phyloP scores from a whole-genome alignment of 2,113 vertebrate genomes.

The Solenodon paradoxus region DNA sequence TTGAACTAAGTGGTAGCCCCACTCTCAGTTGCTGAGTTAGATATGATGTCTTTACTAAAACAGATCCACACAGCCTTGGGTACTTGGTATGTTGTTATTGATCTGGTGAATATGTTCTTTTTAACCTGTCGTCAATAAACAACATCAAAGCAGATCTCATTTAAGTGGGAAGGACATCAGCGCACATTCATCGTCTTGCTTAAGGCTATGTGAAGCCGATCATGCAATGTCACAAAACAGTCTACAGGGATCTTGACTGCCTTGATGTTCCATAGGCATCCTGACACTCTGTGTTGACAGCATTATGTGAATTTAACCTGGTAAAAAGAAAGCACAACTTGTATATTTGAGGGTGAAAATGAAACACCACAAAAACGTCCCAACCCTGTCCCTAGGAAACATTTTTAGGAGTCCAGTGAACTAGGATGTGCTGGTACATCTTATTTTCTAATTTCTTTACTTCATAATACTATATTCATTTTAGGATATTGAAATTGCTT shows the following conservation, averaged over 20 bases:
- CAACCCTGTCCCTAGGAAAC: background rate
- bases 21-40: background rate
- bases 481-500: too few species aligned
- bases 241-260: conserved; percentile 21
- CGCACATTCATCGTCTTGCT: conserved; percentile 33
- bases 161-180: conserved; percentile 49
- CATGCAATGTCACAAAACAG: conserved; percentile 36
- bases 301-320: background rate
- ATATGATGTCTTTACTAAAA: conserved; percentile 37
- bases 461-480: too few species aligned
- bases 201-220: conserved; percentile 49
- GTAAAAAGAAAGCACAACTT: background rate
- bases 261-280: background rate
- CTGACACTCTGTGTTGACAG: background rate
- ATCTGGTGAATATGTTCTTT: conserved; percentile 55
- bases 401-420: background rate
- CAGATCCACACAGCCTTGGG: conserved; percentile 56
- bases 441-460: too few species aligned
- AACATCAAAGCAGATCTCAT: conserved; percentile 56
- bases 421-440: background rate
- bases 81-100: conserved; percentile 43
- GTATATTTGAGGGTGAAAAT: background rate
- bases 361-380: background rate
- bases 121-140: conserved; percentile 58
- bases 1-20: background rate